These are phyloP conservation scores for Morphnarchus princeps DNA, from an alignment of 2,113 vertebrate species.

Conservation along the genomic window DNA sequence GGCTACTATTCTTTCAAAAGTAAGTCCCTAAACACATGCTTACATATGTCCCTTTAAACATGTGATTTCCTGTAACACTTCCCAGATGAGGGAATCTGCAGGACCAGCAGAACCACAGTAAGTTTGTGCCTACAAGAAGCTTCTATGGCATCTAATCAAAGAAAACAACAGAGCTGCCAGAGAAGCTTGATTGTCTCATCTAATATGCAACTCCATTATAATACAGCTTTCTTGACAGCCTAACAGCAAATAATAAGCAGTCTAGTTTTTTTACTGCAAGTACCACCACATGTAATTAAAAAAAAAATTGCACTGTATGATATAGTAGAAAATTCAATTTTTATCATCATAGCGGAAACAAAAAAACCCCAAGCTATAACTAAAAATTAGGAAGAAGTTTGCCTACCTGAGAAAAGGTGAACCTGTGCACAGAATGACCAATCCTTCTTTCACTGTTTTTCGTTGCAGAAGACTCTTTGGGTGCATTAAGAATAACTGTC, in stretches of 20 bases:
- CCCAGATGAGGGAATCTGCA: neutral
- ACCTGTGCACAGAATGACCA: slow-evolving; percentile 78
- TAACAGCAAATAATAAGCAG: neutral
- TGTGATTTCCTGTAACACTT: neutral
- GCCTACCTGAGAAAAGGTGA: slow-evolving; percentile 83
- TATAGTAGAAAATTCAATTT: neutral
- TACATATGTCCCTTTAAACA: neutral
- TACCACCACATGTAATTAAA: neutral
- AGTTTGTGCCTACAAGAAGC: neutral
- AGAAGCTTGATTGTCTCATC: neutral
- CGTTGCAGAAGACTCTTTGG: slow-evolving; percentile 82
- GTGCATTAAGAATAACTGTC: slow-evolving; percentile 77
- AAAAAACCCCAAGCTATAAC: neutral
- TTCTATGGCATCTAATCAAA: neutral
- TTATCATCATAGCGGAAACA: neutral
- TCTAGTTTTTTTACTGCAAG: neutral
- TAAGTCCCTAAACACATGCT: neutral
- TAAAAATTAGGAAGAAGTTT: neutral
- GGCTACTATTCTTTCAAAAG: neutral
- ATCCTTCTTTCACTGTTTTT: slow-evolving; percentile 85
- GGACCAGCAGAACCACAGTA: neutral
- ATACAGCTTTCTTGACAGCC: neutral
- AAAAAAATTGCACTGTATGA: neutral
- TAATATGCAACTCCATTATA: neutral
- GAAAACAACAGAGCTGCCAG: neutral